Evolutionary conservation across 2,113 vertebrate species (phyloP).

Genomic region (Condylura cristata): DNA sequence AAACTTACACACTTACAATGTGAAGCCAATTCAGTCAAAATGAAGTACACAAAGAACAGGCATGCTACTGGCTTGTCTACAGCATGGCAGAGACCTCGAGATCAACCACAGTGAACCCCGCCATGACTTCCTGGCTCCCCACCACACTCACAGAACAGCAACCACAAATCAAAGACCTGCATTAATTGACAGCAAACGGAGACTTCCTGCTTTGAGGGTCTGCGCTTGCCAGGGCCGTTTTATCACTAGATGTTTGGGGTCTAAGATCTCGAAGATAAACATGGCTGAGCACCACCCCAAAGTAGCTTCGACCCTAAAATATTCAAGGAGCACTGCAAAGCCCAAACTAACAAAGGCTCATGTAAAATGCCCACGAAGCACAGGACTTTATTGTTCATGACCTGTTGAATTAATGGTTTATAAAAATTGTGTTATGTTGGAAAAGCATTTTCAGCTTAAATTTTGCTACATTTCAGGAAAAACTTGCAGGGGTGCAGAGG

Average conservation of each 20-base stretch:
- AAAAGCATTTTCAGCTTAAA: constrained; percentile 45
- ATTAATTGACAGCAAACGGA: neutral
- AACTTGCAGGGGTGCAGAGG: neutral
- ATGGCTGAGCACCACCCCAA: neutral
- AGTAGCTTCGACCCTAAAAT: neutral
- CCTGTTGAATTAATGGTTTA: constrained; percentile 10
- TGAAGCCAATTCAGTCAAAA: neutral
- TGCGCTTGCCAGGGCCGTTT: neutral
- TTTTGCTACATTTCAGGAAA: constrained; percentile 32
- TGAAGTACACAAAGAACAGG: neutral
- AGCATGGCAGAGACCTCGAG: neutral
- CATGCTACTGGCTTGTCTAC: too few relatives aligned
- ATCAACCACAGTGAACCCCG: rapidly evolving
- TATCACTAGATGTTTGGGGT: neutral
- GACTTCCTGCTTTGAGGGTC: neutral
- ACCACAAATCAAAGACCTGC: neutral
- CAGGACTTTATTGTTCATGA: neutral
- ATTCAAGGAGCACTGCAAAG: neutral
- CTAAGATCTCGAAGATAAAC: neutral
- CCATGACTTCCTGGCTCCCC: neutral
- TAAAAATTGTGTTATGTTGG: neutral
- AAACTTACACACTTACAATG: neutral
- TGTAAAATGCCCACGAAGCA: neutral
- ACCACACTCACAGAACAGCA: rapidly evolving
- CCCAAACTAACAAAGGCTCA: neutral